Evolutionary conservation across 1,140 invertebrate genomes (phyloP).

Genomic region (Elymnias hypermnestra): DNA sequence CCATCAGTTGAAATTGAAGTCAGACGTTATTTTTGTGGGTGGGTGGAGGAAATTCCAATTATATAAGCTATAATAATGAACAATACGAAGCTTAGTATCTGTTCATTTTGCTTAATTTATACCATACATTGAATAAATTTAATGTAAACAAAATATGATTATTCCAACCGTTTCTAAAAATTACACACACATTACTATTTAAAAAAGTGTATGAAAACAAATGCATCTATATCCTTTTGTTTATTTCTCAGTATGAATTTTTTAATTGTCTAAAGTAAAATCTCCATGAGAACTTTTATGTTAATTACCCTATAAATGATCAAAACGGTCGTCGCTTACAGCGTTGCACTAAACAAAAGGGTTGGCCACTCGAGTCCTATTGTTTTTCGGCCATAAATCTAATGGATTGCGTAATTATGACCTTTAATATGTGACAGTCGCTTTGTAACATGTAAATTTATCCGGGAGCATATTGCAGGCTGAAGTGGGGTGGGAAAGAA

Average conservation of each 20-base stretch:
- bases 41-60: no score
- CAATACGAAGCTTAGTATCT: no score
- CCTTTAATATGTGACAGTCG: slow-evolving; percentile 69
- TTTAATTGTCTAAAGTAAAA: slow-evolving; percentile 14
- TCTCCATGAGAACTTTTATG: slow-evolving; percentile 58
- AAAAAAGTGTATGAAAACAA: slow-evolving; percentile 5
- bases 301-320: slow-evolving; percentile 71
- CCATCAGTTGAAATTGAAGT: no score
- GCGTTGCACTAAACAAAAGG: slow-evolving; percentile 50
- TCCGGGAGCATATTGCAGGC: slow-evolving; percentile 40
- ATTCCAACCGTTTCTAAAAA: no score
- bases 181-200: no score
- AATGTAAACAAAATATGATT: no score
- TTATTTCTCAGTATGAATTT: slow-evolving; percentile 27
- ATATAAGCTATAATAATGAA: no score
- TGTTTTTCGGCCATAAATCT: slow-evolving; percentile 72
- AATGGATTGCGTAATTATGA: slow-evolving; percentile 65
- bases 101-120: no score
- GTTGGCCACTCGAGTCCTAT: slow-evolving; percentile 42
- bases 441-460: slow-evolving; percentile 70
- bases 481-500: slow-evolving; percentile 61
- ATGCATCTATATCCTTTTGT: slow-evolving; percentile 22
- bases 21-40: no score
- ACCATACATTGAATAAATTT: no score
- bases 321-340: slow-evolving; percentile 40